These are phyloP conservation scores for Scotopteryx bipunctaria DNA, from an alignment of 2,888 invertebrate species.

Conservation along the genomic window DNA sequence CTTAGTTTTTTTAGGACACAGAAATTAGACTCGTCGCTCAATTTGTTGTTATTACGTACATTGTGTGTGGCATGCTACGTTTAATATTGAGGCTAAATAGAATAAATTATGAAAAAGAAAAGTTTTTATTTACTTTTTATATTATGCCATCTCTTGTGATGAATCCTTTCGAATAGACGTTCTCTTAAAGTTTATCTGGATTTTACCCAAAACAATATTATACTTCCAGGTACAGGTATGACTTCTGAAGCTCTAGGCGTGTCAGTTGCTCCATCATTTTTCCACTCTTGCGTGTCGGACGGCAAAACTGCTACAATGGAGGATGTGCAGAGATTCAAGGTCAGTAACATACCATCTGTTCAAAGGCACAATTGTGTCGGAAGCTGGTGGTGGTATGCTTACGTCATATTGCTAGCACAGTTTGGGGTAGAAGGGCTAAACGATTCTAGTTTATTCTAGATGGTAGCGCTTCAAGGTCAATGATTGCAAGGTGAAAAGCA, in stretches of 20 bases:
- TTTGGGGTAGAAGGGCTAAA: not conserved
- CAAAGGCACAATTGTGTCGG: slow-evolving; percentile 12
- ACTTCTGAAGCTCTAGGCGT: slow-evolving; percentile 97
- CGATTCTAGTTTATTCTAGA: too few species aligned
- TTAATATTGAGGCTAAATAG: slow-evolving; percentile 14
- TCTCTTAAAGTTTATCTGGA: too few species aligned
- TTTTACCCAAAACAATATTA: not conserved
- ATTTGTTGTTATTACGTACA: slow-evolving; percentile 32
- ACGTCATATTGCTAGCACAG: not conserved
- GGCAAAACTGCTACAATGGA: slow-evolving; percentile 98
- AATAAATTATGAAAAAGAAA: not conserved
- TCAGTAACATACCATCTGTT: slow-evolving; percentile 60
- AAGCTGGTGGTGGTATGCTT: slow-evolving; percentile 6
- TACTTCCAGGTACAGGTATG: slow-evolving; percentile 90
- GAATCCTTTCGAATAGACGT: too few species aligned
- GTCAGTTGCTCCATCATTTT: slow-evolving; percentile 97
- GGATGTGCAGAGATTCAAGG: slow-evolving; percentile 97
- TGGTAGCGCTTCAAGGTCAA: not conserved
- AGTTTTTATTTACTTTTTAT: slow-evolving; percentile 7
- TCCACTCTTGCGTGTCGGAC: slow-evolving; percentile 97
- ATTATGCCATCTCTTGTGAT: not conserved
- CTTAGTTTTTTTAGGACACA: slow-evolving; percentile 37
- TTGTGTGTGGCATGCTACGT: slow-evolving; percentile 13
- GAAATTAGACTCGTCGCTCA: slow-evolving; percentile 36
- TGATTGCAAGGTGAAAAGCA: too few species aligned